Percentiles rank a stretch among this genome's conserved stretches.
Evolutionary conservation across 1,140 invertebrate species (phyloP).

Genomic region (Hylaeus anthracinus): DNA sequence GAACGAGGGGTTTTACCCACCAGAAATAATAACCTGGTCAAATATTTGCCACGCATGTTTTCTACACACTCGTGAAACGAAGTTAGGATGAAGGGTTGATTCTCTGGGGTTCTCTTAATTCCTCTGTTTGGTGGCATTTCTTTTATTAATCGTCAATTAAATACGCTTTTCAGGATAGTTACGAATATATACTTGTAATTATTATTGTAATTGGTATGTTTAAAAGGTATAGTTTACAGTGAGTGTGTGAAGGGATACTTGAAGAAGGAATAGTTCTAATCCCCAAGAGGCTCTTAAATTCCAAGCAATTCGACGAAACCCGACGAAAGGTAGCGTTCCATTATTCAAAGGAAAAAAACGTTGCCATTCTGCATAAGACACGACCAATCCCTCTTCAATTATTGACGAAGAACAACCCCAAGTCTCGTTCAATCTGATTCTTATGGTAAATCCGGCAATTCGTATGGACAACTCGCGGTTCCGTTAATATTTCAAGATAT

Average conservation of each 20-base stretch:
- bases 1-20: background rate
- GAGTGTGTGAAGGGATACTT: background rate
- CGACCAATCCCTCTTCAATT: constrained; percentile 56
- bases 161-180: too few species aligned
- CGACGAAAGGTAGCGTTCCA: constrained; percentile 38
- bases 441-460: constrained; percentile 71
- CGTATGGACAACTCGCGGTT: constrained; percentile 65
- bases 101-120: background rate
- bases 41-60: constrained; percentile 49
- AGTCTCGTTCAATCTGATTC: constrained; percentile 57
- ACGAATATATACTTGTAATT: too few species aligned
- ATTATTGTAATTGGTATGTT: too few species aligned
- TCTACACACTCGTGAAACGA: background rate
- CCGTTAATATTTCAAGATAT: constrained; percentile 68
- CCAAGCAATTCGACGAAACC: constrained; percentile 2
- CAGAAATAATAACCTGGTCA: constrained; percentile 46
- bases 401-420: constrained; percentile 66
- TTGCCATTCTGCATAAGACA: constrained; percentile 37
- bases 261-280: constrained; percentile 4
- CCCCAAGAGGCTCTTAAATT: constrained; percentile 37
- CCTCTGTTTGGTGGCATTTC: background rate
- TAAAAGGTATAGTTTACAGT: too few species aligned
- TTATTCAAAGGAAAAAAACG: constrained; percentile 42
- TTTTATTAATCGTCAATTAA: background rate
- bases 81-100: background rate